These are phyloP conservation scores for Agonopterix subpropinquella DNA, from an alignment of 2,888 invertebrate genomes.

Conservation along the genomic window DNA sequence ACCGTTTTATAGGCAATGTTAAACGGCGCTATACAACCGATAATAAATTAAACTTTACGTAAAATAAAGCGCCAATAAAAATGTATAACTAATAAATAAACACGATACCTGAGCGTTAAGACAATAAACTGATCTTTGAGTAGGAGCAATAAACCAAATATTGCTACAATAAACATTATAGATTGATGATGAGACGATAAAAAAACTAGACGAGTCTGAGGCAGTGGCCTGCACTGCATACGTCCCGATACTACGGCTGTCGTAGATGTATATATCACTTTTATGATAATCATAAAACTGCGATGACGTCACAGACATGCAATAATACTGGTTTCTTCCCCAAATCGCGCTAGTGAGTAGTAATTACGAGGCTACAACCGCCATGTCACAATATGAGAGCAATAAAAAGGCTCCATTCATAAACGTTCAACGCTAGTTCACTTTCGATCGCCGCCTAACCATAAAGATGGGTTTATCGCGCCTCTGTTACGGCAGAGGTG, in stretches of 20 bases:
- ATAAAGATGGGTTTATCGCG: slow-evolving; percentile 73
- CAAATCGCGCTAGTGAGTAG: slow-evolving; percentile 60
- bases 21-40: slow-evolving; percentile 68
- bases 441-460: slow-evolving; percentile 65
- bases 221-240: slow-evolving; percentile 27
- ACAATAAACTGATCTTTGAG: slow-evolving; percentile 71
- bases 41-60: slow-evolving; percentile 75
- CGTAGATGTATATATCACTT: slow-evolving; percentile 62
- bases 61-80: slow-evolving; percentile 75
- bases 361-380: slow-evolving; percentile 64
- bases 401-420: slow-evolving; percentile 72
- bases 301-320: slow-evolving; percentile 53
- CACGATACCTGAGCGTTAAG: slow-evolving; percentile 72
- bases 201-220: slow-evolving; percentile 37
- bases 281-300: slow-evolving; percentile 67
- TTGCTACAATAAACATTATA: slow-evolving; percentile 73
- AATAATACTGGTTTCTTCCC: slow-evolving; percentile 63
- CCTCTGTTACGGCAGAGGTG: slow-evolving; percentile 68
- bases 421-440: slow-evolving; percentile 58
- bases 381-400: slow-evolving; percentile 63
- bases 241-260: slow-evolving; percentile 14
- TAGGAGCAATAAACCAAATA: slow-evolving; percentile 72
- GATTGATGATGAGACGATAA: slow-evolving; percentile 68
- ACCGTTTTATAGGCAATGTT: slow-evolving; percentile 75
- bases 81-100: slow-evolving; percentile 76